A percentile compares a stretch with the other conserved stretches of the same genome.
phyloP scores from a whole-genome alignment of 2,113 vertebrate species.

The Hemiprocne comata region DNA sequence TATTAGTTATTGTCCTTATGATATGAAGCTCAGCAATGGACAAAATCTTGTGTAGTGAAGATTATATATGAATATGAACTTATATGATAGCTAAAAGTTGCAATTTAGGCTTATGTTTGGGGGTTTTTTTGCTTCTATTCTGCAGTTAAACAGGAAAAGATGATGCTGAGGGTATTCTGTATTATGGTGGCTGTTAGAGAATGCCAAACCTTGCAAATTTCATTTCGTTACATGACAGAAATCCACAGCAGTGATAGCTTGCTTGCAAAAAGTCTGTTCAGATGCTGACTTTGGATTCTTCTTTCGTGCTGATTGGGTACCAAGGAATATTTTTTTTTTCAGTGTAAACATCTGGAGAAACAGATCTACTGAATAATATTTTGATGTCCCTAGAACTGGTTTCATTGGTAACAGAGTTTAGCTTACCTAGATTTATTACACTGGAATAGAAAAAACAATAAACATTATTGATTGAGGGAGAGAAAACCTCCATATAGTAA shows the following conservation, averaged over 20 bases:
- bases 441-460: not conserved
- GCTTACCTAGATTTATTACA: not conserved
- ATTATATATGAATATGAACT: not conserved
- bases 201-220: not conserved
- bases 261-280: not conserved
- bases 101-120: not conserved
- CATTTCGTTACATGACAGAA: not conserved
- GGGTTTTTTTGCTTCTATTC: not conserved
- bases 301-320: not conserved
- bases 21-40: not conserved
- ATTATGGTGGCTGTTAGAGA: not conserved
- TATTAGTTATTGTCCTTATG: not conserved
- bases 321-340: not conserved
- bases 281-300: not conserved
- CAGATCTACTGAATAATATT: not conserved
- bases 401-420: not conserved
- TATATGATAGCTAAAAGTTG: not conserved
- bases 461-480: not conserved
- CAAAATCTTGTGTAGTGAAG: not conserved
- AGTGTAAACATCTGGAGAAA: not conserved
- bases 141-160: not conserved
- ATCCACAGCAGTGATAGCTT: fast-evolving
- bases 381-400: not conserved
- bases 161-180: not conserved
- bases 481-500: not conserved